These are phyloP conservation scores for Varanus salvator DNA, from an alignment of 2,113 vertebrate genomes.

Conservation along the genomic window DNA sequence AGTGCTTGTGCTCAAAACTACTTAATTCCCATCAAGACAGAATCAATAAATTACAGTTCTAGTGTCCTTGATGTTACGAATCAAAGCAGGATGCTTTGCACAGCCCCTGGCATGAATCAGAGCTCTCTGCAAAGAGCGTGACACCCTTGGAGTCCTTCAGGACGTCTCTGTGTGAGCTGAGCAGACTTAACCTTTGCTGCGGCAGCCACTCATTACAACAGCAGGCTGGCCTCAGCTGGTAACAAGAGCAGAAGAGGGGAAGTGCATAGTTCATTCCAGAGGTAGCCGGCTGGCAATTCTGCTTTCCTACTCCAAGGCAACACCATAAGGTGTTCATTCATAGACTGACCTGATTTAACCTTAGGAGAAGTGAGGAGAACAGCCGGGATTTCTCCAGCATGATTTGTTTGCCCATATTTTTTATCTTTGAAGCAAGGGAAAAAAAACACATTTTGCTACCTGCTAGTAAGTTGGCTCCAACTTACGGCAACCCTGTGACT, in stretches of 20 bases:
- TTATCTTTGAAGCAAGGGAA: too few species aligned
- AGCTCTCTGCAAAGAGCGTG: slow-evolving; percentile 44
- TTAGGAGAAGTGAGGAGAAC: not conserved
- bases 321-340: not conserved
- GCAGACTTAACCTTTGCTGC: slow-evolving; percentile 56
- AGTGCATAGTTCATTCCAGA: not conserved
- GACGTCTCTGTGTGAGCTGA: slow-evolving; percentile 42
- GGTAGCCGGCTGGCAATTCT: slow-evolving; percentile 24
- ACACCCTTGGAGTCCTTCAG: slow-evolving; percentile 7
- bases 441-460: too few species aligned
- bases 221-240: slow-evolving; percentile 32
- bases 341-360: not conserved
- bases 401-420: too few species aligned
- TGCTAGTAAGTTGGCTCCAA: too few species aligned
- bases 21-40: slow-evolving; percentile 58
- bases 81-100: slow-evolving; percentile 40
- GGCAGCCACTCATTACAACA: slow-evolving; percentile 45
- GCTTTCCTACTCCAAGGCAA: not conserved
- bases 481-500: too few species aligned
- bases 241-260: not conserved
- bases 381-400: too few species aligned
- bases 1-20: slow-evolving; percentile 26
- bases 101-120: slow-evolving; percentile 46
- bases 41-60: slow-evolving; percentile 54
- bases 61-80: slow-evolving; percentile 55